Percentiles rank a stretch among this genome's conserved stretches.
Conservation (phyloP, 2,888 invertebrate species). For the Sabellastarte sp. region DNA sequence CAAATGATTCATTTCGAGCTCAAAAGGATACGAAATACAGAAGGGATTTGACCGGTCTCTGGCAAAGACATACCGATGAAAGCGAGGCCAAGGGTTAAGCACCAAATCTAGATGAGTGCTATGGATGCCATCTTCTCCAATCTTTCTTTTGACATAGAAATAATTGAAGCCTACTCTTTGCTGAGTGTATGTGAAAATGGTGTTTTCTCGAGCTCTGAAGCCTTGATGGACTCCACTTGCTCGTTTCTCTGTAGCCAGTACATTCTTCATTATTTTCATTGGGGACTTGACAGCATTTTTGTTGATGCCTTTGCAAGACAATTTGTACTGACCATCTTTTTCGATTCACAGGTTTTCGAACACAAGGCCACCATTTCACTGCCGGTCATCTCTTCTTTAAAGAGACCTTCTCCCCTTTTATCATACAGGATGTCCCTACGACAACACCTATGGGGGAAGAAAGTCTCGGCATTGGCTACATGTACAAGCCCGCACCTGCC, state of each 20-base stretch:
- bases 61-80: too few relatives aligned
- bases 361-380: background rate
- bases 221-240: too few relatives aligned
- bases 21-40: too few relatives aligned
- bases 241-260: too few relatives aligned
- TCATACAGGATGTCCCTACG: background rate
- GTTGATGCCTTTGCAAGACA: background rate
- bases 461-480: background rate
- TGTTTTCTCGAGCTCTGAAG: background rate
- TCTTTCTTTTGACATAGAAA: background rate
- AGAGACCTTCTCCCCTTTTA: background rate
- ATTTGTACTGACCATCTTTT: background rate
- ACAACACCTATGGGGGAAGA: background rate
- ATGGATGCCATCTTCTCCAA: background rate
- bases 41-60: too few relatives aligned
- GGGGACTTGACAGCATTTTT: too few relatives aligned
- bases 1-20: too few relatives aligned
- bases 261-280: too few relatives aligned
- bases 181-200: background rate
- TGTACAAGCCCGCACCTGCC: background rate
- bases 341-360: background rate
- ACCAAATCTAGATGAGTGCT: background rate
- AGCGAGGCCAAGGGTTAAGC: background rate
- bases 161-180: background rate
- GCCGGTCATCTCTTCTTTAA: background rate